These are phyloP conservation scores for Heliopora coerulea DNA, from an alignment of 92 coral and sea anemone species.

Conservation along the genomic window DNA sequence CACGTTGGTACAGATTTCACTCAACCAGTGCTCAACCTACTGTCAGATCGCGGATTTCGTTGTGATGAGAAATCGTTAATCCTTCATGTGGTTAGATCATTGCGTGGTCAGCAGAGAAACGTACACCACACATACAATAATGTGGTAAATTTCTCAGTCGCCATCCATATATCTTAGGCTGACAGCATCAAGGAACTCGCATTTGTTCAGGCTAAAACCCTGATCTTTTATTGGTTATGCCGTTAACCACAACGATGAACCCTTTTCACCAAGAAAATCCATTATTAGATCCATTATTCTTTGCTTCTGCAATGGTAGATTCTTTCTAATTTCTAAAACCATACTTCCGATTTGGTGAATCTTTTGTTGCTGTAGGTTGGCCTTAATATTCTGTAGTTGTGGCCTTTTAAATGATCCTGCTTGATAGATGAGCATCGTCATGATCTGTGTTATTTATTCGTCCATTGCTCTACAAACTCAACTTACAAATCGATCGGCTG, in stretches of 20 bases:
- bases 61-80: too few species aligned
- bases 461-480: too few species aligned
- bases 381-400: not conserved
- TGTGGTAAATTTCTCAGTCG: slow-evolving; percentile 11
- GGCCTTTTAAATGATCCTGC: not conserved
- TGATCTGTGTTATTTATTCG: too few species aligned
- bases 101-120: too few species aligned
- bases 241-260: slow-evolving; percentile 17
- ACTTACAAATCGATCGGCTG: too few species aligned
- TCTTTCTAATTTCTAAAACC: slow-evolving; percentile 6
- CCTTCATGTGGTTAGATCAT: too few species aligned
- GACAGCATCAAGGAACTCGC: slow-evolving; percentile 3
- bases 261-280: slow-evolving; percentile 18
- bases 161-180: slow-evolving; percentile 18
- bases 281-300: slow-evolving; percentile 19
- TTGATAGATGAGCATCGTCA: not conserved
- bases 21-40: not conserved
- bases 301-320: slow-evolving; percentile 4
- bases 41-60: too few species aligned
- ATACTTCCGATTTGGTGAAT: not conserved
- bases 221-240: slow-evolving; percentile 1
- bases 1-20: slow-evolving; percentile 5
- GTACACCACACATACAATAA: not conserved
- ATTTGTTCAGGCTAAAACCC: slow-evolving; percentile 9
- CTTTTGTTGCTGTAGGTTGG: not conserved